Conservation (phyloP, 1,140 invertebrate species). For the Hyposmocoma kahamanoa region DNA sequence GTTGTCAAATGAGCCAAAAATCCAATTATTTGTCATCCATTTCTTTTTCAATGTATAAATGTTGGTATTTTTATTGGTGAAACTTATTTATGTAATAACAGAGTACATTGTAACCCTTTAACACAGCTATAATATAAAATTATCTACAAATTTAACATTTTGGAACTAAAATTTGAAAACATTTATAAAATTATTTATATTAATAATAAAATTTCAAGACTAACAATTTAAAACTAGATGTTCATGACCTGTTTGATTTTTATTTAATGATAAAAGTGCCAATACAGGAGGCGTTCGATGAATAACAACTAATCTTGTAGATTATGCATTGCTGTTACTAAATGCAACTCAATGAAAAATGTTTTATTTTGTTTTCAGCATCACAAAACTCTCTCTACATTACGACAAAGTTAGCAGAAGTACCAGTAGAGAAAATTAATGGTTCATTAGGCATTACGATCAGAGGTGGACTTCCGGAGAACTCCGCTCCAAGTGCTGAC, state of each 20-base stretch:
- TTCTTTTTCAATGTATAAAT: no score
- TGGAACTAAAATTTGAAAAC: no score
- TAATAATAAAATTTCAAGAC: neutral
- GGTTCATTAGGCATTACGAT: conserved; percentile 93
- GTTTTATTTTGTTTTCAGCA: conserved; percentile 55
- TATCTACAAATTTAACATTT: no score
- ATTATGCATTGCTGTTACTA: neutral
- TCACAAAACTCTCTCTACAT: conserved; percentile 80
- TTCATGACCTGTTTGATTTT: neutral
- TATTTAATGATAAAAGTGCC: no score
- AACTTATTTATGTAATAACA: no score
- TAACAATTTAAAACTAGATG: neutral
- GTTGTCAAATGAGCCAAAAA: no score
- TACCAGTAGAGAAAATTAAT: conserved; percentile 85
- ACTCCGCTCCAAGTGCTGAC: conserved; percentile 47
- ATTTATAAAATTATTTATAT: neutral
- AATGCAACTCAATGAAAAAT: neutral
- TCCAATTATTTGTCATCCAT: no score
- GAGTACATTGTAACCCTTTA: no score
- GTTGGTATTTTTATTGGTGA: no score
- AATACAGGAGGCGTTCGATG: no score
- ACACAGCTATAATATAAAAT: no score
- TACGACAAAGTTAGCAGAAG: conserved; percentile 82
- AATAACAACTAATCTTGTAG: no score
- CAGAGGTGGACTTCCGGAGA: conserved; percentile 80